Evolutionary conservation across 2,113 vertebrate species (phyloP), one percentile per base, ranked within the genome.

Genomic region (Hippocampus barbouri): DNA sequence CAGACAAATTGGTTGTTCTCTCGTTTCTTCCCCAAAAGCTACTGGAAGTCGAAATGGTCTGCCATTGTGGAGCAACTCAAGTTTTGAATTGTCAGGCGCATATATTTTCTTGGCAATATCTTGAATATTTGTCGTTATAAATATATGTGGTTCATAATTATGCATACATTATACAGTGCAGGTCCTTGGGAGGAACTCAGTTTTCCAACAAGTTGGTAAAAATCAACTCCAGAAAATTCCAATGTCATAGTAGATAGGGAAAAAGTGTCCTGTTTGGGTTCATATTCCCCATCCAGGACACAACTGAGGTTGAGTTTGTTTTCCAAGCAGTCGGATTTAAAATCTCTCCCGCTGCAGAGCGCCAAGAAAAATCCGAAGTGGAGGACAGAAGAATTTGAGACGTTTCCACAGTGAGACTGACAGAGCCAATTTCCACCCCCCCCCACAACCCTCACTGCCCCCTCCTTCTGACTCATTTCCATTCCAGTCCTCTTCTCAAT

Each of bases 361-460:
- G 63, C 69, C 75, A 71, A 79, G 71, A 81, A 78, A 82, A 76
- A 79, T 69, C 47, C 54, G 79, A 85, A 78, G 70, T 73, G 49
- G 18, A 21, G 27, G 34, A 83, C 72, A 25, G 51, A 62, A 71
- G 69, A 85, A 85, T 80, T 66, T 71, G 74, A 75, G 73, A 75
- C 10, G 69, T 66, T 23, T 79, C 79, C 57, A 74, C 72, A 74
- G 80, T 70, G 61, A 80, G 74, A 83, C 83, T 66, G 34, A 79
- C 66, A 25, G 70, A 81, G 67, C 25, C 66, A 74, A 75, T 77
- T 72, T 5, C n/a, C 1, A n/a, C 7, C 4, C 21, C 53, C 20
- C 51, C 51, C 51, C 59, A 34, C 34, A 38, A 5, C 34, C 5
- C 34, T 38, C 34, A 38, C 34, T 38, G 34, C 34, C 34, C 34